Conservation (phyloP, 2,888 invertebrate species). For the Pogonocherus hispidulus region DNA sequence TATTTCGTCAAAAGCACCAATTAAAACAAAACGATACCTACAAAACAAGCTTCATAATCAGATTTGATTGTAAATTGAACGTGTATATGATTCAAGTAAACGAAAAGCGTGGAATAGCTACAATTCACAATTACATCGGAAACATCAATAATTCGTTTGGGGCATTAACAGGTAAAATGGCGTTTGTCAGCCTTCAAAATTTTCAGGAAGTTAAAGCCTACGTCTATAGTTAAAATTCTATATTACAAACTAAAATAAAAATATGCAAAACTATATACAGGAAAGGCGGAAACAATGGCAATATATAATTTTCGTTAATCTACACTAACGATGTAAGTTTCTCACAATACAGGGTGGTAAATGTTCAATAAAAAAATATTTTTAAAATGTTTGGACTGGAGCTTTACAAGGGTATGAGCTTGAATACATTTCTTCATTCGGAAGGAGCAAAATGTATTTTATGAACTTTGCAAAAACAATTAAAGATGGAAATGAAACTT, state of each 20-base stretch:
- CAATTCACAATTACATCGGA: constrained; percentile 17
- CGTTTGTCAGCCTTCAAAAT: constrained; percentile 50
- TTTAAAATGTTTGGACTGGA: not conserved
- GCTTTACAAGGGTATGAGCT: not conserved
- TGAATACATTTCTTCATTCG: not conserved
- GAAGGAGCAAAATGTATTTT: not conserved
- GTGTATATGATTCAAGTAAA: constrained; percentile 4
- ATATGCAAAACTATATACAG: constrained; percentile 28
- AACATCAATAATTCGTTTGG: constrained; percentile 41
- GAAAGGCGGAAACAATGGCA: constrained; percentile 23
- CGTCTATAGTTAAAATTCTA: constrained; percentile 10
- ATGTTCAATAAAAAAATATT: not conserved
- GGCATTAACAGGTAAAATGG: constrained; percentile 45
- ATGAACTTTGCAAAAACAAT: no score
- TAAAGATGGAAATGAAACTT: no score
- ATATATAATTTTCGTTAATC: constrained; percentile 14
- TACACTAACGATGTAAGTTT: constrained; percentile 12
- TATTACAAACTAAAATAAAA: constrained; percentile 21
- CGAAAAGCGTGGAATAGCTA: constrained; percentile 21
- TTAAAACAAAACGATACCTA: constrained; percentile 31
- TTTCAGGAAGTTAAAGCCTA: constrained; percentile 43
- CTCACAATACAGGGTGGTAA: constrained; percentile 14
- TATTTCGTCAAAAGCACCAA: constrained; percentile 56
- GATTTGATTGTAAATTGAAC: constrained; percentile 16
- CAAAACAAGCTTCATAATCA: constrained; percentile 8